Percentiles rank a stretch among this genome's conserved stretches.
Evolutionary conservation across 2,888 invertebrate species (phyloP).

Genomic region (Loripinus fragilis): DNA sequence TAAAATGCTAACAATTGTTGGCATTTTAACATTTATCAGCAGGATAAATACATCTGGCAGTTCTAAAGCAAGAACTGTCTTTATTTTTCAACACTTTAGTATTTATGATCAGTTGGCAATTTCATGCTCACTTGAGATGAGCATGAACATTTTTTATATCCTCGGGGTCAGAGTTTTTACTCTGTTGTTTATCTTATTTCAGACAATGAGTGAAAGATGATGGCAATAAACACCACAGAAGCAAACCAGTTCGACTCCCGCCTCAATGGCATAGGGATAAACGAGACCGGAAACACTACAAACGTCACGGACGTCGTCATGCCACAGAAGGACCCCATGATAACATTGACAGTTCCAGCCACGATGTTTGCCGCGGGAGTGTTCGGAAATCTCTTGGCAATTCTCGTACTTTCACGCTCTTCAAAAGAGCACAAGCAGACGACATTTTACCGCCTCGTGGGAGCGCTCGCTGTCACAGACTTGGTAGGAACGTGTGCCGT

Average conservation of each 20-base stretch:
- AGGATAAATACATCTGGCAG: too few relatives aligned
- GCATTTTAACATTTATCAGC: too few relatives aligned
- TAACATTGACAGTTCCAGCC: slow-evolving; percentile 61
- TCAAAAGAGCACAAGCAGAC: slow-evolving; percentile 75
- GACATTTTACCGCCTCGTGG: slow-evolving; percentile 81
- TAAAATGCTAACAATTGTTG: too few relatives aligned
- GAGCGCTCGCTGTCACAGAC: slow-evolving; percentile 80
- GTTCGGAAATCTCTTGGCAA: slow-evolving; percentile 80
- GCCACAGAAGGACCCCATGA: slow-evolving; percentile 29
- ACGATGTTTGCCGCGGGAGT: slow-evolving; percentile 73
- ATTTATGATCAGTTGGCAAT: too few relatives aligned
- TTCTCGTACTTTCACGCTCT: slow-evolving; percentile 75
- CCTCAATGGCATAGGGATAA: too few relatives aligned
- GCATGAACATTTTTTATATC: too few relatives aligned
- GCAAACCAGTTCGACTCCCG: too few relatives aligned
- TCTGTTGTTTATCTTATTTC: too few relatives aligned
- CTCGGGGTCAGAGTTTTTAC: too few relatives aligned
- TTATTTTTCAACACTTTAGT: too few relatives aligned
- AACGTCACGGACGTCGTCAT: neutral
- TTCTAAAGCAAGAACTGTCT: too few relatives aligned
- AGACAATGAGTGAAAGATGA: neutral
- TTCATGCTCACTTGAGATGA: too few relatives aligned
- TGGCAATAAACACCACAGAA: neutral
- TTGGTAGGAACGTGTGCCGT: slow-evolving; percentile 79
- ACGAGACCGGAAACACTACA: neutral